Evolutionary conservation across 2,888 invertebrate species (phyloP).

Genomic region (Hirtodrosophila duncani): DNA sequence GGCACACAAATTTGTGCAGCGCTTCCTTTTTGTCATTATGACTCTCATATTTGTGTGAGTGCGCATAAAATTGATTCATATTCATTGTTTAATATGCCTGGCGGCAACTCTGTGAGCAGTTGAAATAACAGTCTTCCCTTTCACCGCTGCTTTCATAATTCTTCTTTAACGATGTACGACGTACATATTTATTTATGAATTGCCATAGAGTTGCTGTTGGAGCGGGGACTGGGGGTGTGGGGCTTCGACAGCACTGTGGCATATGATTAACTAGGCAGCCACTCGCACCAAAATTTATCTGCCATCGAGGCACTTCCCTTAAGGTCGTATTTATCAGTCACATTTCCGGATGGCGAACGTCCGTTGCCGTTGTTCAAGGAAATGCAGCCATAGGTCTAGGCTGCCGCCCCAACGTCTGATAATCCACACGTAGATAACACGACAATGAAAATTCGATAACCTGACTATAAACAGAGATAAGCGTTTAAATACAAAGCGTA

Average conservation of each 20-base stretch:
- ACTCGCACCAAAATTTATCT: constrained; percentile 40
- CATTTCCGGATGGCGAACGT: constrained; percentile 35
- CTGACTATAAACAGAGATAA: constrained; percentile 13
- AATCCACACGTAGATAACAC: constrained; percentile 22
- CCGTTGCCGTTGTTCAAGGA: constrained; percentile 25
- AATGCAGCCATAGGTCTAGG: constrained; percentile 20
- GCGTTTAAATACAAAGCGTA: not conserved
- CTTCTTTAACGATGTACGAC: constrained; percentile 55
- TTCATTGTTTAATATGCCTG: constrained; percentile 73
- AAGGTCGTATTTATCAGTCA: constrained; percentile 55
- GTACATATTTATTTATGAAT: constrained; percentile 64
- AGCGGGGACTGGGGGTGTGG: not conserved
- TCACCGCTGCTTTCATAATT: constrained; percentile 55
- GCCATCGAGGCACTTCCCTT: constrained; percentile 40
- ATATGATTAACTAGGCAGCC: constrained; percentile 52
- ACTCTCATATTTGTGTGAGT: too few relatives aligned
- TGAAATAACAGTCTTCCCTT: constrained; percentile 18
- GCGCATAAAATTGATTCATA: constrained; percentile 70
- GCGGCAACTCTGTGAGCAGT: constrained; percentile 44
- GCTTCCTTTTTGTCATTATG: constrained; percentile 58
- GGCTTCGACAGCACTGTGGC: constrained; percentile 5
- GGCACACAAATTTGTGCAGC: constrained; percentile 63
- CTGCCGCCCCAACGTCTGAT: constrained; percentile 20
- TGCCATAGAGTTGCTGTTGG: constrained; percentile 47
- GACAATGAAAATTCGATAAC: not conserved